Conservation (phyloP, 2,113 vertebrate species). For the Acanthisitta chloris region DNA sequence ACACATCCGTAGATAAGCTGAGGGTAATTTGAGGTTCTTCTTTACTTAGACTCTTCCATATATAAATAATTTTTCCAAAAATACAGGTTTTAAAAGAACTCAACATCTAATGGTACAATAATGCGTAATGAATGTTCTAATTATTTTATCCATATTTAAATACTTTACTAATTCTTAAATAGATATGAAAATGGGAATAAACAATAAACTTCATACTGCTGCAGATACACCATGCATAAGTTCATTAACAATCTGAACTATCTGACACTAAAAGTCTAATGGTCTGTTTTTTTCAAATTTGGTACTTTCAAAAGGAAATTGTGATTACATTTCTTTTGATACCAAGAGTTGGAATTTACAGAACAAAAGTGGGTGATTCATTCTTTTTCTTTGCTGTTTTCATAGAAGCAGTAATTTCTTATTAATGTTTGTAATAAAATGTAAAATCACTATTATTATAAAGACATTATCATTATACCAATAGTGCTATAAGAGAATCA, state of each 20-base stretch:
- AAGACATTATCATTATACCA: slow-evolving; percentile 63
- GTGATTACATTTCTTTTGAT: neutral
- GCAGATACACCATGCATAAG: neutral
- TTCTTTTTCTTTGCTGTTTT: neutral
- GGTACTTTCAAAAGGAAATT: neutral
- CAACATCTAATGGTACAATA: neutral
- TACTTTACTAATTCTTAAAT: neutral
- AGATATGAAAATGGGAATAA: neutral
- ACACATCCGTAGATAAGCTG: neutral
- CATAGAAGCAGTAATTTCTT: neutral
- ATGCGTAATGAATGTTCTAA: neutral
- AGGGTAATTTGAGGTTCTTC: neutral
- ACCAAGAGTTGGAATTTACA: neutral
- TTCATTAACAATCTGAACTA: neutral
- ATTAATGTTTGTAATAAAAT: slow-evolving; percentile 57
- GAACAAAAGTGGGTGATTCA: neutral
- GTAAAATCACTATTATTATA: slow-evolving; percentile 52
- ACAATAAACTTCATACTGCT: neutral
- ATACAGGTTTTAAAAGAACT: neutral
- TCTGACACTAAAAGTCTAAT: neutral
- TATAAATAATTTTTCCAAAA: neutral
- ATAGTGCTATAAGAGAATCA: slow-evolving; percentile 55
- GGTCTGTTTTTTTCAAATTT: neutral
- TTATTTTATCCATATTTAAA: neutral
- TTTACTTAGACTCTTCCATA: neutral